phyloP scores from a whole-genome alignment of 1,140 invertebrate species.

The Araneus ventricosus region DNA sequence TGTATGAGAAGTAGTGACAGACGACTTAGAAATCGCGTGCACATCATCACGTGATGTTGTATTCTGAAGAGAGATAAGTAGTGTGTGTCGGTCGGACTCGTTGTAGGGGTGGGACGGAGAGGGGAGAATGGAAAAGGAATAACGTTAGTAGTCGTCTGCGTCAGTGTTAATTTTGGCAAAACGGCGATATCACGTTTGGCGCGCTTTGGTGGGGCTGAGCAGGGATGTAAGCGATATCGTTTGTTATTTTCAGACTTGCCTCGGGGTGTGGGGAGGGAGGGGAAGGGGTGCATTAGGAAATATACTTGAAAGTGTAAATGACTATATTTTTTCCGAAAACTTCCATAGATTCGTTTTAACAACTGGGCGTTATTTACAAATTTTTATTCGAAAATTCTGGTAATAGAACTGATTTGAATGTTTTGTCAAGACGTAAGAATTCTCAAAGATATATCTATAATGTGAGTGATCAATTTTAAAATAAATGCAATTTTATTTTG shows the following conservation, averaged over 20 bases:
- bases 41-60: slow-evolving; percentile 10
- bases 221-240: neutral
- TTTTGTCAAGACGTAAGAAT: no score
- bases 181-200: slow-evolving; percentile 6
- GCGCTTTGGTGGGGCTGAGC: neutral
- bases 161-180: slow-evolving; percentile 34
- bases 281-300: neutral
- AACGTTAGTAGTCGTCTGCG: neutral
- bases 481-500: no score
- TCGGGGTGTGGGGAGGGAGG: neutral
- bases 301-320: no score
- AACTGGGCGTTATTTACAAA: no score
- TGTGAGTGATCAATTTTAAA: no score
- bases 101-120: neutral
- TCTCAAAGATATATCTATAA: no score
- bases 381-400: no score
- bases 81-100: neutral
- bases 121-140: neutral
- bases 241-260: neutral
- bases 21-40: slow-evolving; percentile 25
- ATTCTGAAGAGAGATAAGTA: slow-evolving; percentile 12
- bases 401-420: no score
- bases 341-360: no score
- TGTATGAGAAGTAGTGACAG: neutral
- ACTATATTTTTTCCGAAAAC: no score